phyloP scores from a whole-genome alignment of 2,113 vertebrate species.

The Lophius piscatorius region DNA sequence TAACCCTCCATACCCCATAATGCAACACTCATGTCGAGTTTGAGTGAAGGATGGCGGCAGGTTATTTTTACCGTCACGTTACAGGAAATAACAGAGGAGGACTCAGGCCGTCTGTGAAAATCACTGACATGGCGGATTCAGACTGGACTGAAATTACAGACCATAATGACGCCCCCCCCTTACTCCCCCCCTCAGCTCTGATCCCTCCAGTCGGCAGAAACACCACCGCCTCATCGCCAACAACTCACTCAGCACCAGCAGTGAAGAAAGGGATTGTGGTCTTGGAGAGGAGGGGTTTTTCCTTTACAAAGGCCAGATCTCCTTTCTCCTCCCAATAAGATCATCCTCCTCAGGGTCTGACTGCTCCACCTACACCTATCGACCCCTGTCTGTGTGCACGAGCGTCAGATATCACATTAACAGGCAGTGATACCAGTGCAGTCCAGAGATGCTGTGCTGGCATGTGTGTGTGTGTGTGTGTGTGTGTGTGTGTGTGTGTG shows the following conservation, averaged over 20 bases:
- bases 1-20: too few relatives aligned
- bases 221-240: neutral
- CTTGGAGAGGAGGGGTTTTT: conserved; percentile 38
- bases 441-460: too few relatives aligned
- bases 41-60: neutral
- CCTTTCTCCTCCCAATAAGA: conserved; percentile 66
- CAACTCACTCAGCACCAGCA: conserved; percentile 2
- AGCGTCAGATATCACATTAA: conserved; percentile 12
- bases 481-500: conserved; percentile 1
- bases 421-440: neutral
- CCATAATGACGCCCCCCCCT: conserved; percentile 13
- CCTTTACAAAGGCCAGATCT: conserved; percentile 56
- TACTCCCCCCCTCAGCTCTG: neutral
- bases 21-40: too few relatives aligned
- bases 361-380: conserved; percentile 48
- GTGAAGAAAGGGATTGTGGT: conserved; percentile 56
- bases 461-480: neutral
- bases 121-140: conserved; percentile 41
- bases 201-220: neutral
- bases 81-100: conserved; percentile 1
- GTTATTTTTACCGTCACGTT: neutral
- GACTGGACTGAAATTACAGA: conserved; percentile 59
- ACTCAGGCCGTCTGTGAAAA: conserved; percentile 1
- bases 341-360: conserved; percentile 69
- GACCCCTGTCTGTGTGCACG: conserved; percentile 43